Conservation (phyloP, 2,888 invertebrate genomes). For the Nomada flava region DNA sequence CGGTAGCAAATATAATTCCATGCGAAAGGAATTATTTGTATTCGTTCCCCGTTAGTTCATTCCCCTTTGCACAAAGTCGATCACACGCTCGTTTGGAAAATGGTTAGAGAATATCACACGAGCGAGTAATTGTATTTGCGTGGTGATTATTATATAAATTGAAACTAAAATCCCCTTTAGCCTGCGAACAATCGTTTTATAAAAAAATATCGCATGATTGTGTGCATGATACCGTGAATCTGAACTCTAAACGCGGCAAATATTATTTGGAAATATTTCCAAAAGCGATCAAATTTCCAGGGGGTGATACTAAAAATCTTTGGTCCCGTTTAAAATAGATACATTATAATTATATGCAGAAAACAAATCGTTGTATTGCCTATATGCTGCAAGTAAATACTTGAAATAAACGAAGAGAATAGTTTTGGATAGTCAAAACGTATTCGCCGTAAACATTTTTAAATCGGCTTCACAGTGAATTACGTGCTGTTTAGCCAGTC, state of each 20-base stretch:
- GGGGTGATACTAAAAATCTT: conserved; percentile 15
- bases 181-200: neutral
- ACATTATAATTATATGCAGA: conserved; percentile 24
- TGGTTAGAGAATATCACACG: conserved; percentile 6
- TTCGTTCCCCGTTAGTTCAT: conserved; percentile 21
- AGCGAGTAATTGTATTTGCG: conserved; percentile 15
- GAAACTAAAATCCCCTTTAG: conserved; percentile 28
- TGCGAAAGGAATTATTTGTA: conserved; percentile 24
- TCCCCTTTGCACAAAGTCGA: neutral
- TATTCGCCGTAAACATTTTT: conserved; percentile 14
- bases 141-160: conserved; percentile 20
- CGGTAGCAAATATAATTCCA: conserved; percentile 16
- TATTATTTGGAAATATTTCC: neutral
- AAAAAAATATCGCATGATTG: conserved; percentile 3
- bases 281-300: neutral
- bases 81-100: neutral
- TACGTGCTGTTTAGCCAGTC: conserved; percentile 24
- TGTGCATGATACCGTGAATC: too few species aligned
- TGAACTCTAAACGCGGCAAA: neutral
- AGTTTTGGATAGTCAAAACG: neutral
- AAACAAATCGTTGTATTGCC: conserved; percentile 12
- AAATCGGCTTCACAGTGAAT: conserved; percentile 25
- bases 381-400: too few species aligned
- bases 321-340: conserved; percentile 2
- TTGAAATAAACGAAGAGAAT: neutral